Evolutionary conservation across 2,888 invertebrate genomes (phyloP).

Genomic region (Tholera decimalis): DNA sequence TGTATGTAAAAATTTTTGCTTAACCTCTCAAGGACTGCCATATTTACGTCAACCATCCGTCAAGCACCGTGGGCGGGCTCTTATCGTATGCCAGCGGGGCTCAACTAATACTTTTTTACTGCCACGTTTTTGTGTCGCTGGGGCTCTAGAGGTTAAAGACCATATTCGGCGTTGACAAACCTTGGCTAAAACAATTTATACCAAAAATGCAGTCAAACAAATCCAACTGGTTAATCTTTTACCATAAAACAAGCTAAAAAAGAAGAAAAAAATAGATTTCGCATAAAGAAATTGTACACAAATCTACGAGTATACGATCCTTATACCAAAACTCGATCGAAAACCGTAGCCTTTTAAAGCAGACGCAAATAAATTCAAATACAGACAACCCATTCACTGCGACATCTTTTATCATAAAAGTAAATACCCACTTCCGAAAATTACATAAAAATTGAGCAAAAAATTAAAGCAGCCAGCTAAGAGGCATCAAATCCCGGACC

Average conservation of each 20-base stretch:
- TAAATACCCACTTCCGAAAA: constrained; percentile 56
- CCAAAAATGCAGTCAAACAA: background rate
- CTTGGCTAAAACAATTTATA: too few species aligned
- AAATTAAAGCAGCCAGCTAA: constrained; percentile 68
- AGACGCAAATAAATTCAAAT: constrained; percentile 30
- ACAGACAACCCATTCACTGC: constrained; percentile 40
- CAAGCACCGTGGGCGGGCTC: too few species aligned
- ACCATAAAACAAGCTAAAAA: background rate
- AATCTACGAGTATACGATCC: background rate
- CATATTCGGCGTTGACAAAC: too few species aligned
- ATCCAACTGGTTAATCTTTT: background rate
- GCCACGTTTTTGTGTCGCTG: too few species aligned
- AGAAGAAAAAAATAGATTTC: too few species aligned
- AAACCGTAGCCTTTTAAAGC: constrained; percentile 6
- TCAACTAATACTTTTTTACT: too few species aligned
- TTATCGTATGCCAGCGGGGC: too few species aligned
- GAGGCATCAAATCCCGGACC: constrained; percentile 66
- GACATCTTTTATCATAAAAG: constrained; percentile 31
- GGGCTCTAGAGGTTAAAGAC: too few species aligned
- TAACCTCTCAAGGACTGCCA: too few species aligned
- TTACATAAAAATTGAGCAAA: constrained; percentile 61
- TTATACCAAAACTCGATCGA: constrained; percentile 10
- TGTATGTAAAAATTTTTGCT: too few species aligned
- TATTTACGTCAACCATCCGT: too few species aligned
- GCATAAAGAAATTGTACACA: background rate